Evolutionary conservation across 2,113 vertebrate genomes (phyloP).

Genomic region (Picathartes gymnocephalus): DNA sequence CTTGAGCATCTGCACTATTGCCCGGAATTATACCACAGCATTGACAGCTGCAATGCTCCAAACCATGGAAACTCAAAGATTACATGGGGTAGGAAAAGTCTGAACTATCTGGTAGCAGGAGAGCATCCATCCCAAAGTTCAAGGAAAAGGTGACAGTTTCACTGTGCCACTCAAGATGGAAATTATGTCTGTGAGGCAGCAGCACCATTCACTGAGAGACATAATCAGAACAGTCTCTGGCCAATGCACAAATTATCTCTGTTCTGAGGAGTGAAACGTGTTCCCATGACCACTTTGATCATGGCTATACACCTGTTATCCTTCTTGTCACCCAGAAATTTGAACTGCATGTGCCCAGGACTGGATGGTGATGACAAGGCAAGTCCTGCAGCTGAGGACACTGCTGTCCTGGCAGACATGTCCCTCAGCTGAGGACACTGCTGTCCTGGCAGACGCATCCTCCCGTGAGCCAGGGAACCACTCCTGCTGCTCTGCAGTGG

Average conservation of each 20-base stretch:
- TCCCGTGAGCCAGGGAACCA: neutral
- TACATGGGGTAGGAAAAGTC: neutral
- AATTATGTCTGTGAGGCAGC: neutral
- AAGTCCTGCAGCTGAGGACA: neutral
- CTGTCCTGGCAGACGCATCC: neutral
- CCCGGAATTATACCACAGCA: neutral
- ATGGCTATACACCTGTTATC: fast-evolving
- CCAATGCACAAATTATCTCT: neutral
- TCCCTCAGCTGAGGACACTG: neutral
- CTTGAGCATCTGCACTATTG: neutral
- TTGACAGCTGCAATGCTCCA: neutral
- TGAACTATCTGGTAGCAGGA: neutral
- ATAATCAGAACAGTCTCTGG: fast-evolving
- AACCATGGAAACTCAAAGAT: neutral
- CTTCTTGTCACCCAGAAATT: neutral
- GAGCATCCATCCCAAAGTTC: neutral
- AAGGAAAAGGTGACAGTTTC: neutral
- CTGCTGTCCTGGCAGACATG: neutral
- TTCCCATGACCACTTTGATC: neutral
- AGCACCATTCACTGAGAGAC: neutral
- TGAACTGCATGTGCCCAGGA: neutral
- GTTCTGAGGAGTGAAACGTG: neutral
- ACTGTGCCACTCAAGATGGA: neutral
- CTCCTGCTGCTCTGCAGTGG: neutral
- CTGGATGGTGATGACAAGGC: neutral